Percentiles rank a stretch among this genome's conserved stretches.
These are phyloP conservation scores for Portunus trituberculatus DNA, from an alignment of 1,140 invertebrate genomes.

Conservation along the genomic window DNA sequence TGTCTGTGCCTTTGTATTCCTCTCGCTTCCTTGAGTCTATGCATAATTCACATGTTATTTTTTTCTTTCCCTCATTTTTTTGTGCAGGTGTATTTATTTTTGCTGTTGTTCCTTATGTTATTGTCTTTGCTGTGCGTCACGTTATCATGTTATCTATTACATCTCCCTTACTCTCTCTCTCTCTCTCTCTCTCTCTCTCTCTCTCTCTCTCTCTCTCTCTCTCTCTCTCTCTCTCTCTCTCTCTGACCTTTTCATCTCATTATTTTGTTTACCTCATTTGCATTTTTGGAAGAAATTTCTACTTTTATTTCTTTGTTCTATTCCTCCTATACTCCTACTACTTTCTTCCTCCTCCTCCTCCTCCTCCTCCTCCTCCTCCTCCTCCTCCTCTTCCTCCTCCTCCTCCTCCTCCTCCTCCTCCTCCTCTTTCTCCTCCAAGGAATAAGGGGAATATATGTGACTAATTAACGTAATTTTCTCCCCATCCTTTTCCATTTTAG, in stretches of 20 bases:
- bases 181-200: neutral
- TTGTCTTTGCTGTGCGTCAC: too few species aligned
- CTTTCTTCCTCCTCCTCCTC: neutral
- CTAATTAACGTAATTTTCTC: too few species aligned
- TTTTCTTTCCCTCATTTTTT: neutral
- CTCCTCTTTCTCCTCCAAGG: too few species aligned
- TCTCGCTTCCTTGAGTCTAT: neutral
- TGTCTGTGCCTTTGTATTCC: neutral
- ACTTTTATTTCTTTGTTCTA: neutral
- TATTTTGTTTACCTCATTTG: neutral
- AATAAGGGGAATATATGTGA: too few species aligned
- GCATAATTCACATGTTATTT: neutral
- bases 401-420: too few species aligned
- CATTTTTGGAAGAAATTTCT: neutral
- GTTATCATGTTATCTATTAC: neutral
- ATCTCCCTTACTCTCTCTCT: neutral
- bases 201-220: neutral
- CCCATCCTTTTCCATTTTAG: too few species aligned
- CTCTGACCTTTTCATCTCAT: neutral
- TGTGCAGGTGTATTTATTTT: too few species aligned
- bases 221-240: neutral
- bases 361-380: too few species aligned
- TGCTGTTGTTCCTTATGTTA: too few species aligned
- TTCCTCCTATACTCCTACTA: neutral
- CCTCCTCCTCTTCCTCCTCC: too few species aligned